phyloP scores from a whole-genome alignment of 2,797 vertebrate species.

The Perodicticus potto region DNA sequence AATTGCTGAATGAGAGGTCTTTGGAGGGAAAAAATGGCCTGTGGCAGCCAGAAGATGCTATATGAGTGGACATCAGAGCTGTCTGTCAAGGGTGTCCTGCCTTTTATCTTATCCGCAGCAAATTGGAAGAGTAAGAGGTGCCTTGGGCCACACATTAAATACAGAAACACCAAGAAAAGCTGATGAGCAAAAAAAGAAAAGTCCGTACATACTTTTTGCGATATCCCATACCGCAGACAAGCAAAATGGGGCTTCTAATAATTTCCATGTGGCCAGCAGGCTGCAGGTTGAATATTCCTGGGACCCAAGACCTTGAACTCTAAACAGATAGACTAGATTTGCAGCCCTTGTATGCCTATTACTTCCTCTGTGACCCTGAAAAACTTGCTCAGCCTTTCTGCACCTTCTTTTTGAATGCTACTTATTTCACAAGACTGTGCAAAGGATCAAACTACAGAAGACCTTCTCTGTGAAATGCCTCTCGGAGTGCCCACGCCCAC shows the following conservation, averaged over 20 bases:
- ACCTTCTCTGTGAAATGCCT: neutral
- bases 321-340: neutral
- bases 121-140: too few relatives aligned
- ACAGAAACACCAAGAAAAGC: too few relatives aligned
- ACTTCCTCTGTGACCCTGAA: conserved; percentile 11
- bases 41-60: neutral
- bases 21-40: too few relatives aligned
- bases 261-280: too few relatives aligned
- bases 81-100: too few relatives aligned
- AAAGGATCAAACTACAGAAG: neutral
- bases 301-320: neutral
- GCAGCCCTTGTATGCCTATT: neutral
- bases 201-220: too few relatives aligned
- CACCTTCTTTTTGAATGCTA: neutral
- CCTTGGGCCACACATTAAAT: too few relatives aligned
- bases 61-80: neutral
- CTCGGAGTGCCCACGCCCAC: neutral
- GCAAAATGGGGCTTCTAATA: too few relatives aligned
- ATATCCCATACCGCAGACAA: too few relatives aligned
- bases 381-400: neutral
- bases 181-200: too few relatives aligned
- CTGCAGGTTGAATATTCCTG: too few relatives aligned
- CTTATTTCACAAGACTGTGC: neutral
- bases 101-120: too few relatives aligned
- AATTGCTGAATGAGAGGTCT: neutral